These are phyloP conservation scores for Melanogrammus aeglefinus DNA, from an alignment of 2,797 vertebrate species.

Conservation along the genomic window DNA sequence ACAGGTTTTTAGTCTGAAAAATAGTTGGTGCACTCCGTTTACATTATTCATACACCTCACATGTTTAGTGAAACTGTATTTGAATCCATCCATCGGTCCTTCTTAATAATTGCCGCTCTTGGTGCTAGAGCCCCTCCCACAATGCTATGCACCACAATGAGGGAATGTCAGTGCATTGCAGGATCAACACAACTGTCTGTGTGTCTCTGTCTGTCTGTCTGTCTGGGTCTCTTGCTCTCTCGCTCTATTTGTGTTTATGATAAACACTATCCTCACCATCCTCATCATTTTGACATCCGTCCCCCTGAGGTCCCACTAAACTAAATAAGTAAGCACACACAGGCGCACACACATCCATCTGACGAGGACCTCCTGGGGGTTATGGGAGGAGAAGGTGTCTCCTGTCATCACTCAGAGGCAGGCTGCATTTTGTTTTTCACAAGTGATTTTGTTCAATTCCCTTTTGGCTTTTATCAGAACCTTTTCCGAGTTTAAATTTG, in stretches of 20 bases:
- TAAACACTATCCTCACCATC: neutral
- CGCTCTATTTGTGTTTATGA: too few relatives aligned
- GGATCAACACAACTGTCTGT: neutral
- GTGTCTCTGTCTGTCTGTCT: too few relatives aligned
- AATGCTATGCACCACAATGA: neutral
- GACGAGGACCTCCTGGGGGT: neutral
- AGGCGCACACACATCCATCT: neutral
- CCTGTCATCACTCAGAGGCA: neutral
- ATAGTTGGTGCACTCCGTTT: neutral
- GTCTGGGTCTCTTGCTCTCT: too few relatives aligned
- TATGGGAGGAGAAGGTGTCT: neutral
- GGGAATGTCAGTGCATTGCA: neutral
- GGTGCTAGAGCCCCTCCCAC: neutral
- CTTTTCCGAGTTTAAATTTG: neutral
- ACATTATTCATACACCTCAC: neutral
- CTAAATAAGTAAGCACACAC: neutral
- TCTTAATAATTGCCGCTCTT: neutral
- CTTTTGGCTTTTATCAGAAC: neutral
- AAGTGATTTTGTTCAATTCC: neutral
- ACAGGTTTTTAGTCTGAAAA: neutral
- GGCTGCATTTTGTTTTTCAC: neutral
- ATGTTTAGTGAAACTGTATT: neutral
- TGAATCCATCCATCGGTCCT: neutral
- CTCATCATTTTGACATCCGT: conserved; percentile 47
- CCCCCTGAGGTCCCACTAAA: conserved; percentile 24